Percentiles rank a stretch among this genome's conserved stretches.
These are phyloP conservation scores for Caranx melampygus DNA, from an alignment of 2,113 vertebrate genomes.

Conservation along the genomic window DNA sequence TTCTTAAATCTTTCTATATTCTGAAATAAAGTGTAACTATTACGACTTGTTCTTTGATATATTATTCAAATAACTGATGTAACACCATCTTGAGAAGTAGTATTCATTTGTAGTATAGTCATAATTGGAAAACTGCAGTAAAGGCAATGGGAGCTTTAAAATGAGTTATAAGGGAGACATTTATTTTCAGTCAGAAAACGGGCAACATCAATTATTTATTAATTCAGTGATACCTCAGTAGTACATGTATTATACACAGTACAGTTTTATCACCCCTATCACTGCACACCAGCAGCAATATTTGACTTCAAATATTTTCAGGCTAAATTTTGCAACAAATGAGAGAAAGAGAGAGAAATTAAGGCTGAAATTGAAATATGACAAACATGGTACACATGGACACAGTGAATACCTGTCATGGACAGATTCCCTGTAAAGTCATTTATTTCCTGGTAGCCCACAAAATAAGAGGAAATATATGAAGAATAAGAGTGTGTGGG, in stretches of 20 bases:
- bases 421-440: neutral
- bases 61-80: neutral
- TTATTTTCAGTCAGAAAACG: neutral
- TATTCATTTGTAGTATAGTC: neutral
- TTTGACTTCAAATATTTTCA: neutral
- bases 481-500: neutral
- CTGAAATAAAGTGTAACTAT: slow-evolving; percentile 17
- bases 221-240: neutral
- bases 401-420: neutral
- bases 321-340: neutral
- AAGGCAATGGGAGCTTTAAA: neutral
- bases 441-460: neutral
- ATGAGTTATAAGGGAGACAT: too few species aligned
- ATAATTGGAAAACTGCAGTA: neutral
- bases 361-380: neutral
- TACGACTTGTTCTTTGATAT: neutral
- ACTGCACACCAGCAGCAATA: neutral
- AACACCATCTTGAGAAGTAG: neutral
- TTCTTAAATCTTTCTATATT: neutral
- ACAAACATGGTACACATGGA: neutral
- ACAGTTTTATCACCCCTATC: neutral
- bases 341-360: neutral
- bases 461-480: neutral
- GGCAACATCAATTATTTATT: neutral
- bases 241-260: neutral